A percentile compares a stretch with the other conserved stretches of the same genome.
Conservation (phyloP, 2,888 invertebrate species). For the Pemphredon lugubris region DNA sequence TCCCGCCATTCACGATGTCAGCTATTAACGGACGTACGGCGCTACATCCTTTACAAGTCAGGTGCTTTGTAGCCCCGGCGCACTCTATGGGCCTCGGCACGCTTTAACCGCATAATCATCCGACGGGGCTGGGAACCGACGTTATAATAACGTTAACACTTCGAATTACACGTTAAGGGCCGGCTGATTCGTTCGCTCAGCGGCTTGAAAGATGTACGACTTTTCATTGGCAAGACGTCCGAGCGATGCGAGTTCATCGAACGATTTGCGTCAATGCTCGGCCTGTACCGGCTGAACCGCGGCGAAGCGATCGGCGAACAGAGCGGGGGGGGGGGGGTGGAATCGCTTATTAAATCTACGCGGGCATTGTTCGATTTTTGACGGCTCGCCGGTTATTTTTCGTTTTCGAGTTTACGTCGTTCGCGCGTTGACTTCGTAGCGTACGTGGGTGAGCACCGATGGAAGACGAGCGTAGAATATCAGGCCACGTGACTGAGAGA, state of each 20-base stretch:
- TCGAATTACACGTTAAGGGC: slow-evolving; percentile 65
- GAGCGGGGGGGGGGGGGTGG: too few relatives aligned
- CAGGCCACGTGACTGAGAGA: too few relatives aligned
- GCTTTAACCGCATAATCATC: slow-evolving; percentile 67
- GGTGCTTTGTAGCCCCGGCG: slow-evolving; percentile 63
- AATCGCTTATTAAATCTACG: slow-evolving; percentile 37
- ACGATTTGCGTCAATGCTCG: slow-evolving; percentile 55
- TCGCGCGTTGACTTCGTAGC: too few relatives aligned
- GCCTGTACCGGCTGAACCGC: slow-evolving; percentile 40
- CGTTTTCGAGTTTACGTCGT: too few relatives aligned
- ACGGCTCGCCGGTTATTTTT: too few relatives aligned
- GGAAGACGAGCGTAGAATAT: too few relatives aligned
- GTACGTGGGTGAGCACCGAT: background rate
- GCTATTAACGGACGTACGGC: slow-evolving; percentile 68
- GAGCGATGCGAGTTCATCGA: slow-evolving; percentile 30
- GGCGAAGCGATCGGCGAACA: slow-evolving; percentile 27
- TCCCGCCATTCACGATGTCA: slow-evolving; percentile 68
- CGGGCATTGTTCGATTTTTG: background rate
- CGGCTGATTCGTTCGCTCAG: slow-evolving; percentile 48
- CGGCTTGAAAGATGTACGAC: slow-evolving; percentile 55
- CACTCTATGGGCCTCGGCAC: slow-evolving; percentile 59
- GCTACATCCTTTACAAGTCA: slow-evolving; percentile 70
- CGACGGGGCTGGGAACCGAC: slow-evolving; percentile 56
- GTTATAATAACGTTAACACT: slow-evolving; percentile 66
- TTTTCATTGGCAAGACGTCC: slow-evolving; percentile 51